Evolutionary conservation across 2,113 vertebrate species (phyloP).

Genomic region (Actinemys pallida): DNA sequence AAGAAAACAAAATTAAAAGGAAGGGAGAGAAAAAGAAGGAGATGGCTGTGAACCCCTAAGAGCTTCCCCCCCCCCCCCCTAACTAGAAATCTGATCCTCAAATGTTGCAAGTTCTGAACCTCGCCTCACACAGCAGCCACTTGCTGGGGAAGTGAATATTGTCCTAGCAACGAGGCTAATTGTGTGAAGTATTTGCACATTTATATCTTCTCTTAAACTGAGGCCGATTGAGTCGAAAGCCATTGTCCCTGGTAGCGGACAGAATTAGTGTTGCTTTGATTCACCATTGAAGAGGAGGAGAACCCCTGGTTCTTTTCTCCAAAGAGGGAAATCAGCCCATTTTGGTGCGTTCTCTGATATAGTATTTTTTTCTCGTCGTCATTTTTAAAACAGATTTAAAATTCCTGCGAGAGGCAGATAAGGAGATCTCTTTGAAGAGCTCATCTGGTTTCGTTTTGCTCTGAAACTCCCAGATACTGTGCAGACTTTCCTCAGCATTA

Average conservation of each 20-base stretch:
- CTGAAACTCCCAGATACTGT: conserved; percentile 48
- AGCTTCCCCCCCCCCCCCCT: not conserved
- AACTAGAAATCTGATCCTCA: not conserved
- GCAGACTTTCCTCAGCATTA: not conserved
- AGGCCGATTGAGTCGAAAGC: not conserved
- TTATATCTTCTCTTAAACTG: not conserved
- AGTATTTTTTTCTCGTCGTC: not conserved
- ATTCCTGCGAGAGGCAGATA: conserved; percentile 62
- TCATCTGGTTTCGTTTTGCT: conserved; percentile 79
- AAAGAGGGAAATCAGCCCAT: not conserved
- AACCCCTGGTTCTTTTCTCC: not conserved
- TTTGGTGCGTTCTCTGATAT: not conserved
- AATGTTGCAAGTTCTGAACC: not conserved
- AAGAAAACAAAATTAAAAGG: not conserved
- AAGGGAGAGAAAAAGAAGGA: not conserved
- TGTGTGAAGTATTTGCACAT: not conserved
- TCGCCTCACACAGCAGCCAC: not conserved
- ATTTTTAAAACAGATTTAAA: conserved; percentile 10
- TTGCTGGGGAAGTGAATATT: not conserved
- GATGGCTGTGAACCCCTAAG: not conserved
- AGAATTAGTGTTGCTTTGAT: not conserved
- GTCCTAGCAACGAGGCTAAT: not conserved
- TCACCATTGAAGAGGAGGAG: not conserved
- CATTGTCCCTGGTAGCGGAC: no score
- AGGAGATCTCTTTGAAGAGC: conserved; percentile 69